Evolutionary conservation across 30 jellyfish, hydroid and myxozoan species (phyloP), one percentile per base, ranked within the genome.

Genomic region (Catostylus mosaicus): DNA sequence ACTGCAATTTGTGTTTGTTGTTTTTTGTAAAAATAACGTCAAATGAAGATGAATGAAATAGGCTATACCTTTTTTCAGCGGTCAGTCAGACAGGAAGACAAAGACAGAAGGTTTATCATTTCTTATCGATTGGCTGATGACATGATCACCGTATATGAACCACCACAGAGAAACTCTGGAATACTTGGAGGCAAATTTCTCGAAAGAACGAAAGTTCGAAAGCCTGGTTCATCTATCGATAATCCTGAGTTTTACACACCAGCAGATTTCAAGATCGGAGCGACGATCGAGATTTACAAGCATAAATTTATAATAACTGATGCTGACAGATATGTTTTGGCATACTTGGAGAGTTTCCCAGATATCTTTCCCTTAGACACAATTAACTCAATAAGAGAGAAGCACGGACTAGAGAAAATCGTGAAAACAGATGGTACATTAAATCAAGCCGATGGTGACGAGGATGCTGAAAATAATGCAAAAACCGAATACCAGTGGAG

Each of bases 71-170:
- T 45, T 32, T 29, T 46, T 22, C 43, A 93, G 99, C 88, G 88
- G 47, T 85, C 99, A 1, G 94, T 88, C 14, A 78, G 89, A 14
- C 93, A 95, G 30, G 99, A 93, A 69, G 99, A 93, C 72, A 88
- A 84, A 62, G 87, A 82, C 51, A 77, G 99, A 46, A 92, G 88
- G 30, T 93, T 93, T 71, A 93, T 93, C 0, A 72, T 93, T 19
- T 93, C 99, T 18, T 93, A 93, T 40, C 97, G 97, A 18, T 88
- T 93, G 2, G 86, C 99, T 3, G 99, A 93, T 73, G 99, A 93
- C 88, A 93, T 93, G 99, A 75, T 93, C 9, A 88, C 93, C 31
- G 73, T 93, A 30, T 93, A 93, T 57, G 99, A 93, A 57, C 96
- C 96, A 30, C 96, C 97, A 10, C 99, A 93, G 67, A 78, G 99